Evolutionary conservation across 1,140 invertebrate species (phyloP), one percentile per base, ranked within the genome.

Genomic region (Drosophila littoralis): DNA sequence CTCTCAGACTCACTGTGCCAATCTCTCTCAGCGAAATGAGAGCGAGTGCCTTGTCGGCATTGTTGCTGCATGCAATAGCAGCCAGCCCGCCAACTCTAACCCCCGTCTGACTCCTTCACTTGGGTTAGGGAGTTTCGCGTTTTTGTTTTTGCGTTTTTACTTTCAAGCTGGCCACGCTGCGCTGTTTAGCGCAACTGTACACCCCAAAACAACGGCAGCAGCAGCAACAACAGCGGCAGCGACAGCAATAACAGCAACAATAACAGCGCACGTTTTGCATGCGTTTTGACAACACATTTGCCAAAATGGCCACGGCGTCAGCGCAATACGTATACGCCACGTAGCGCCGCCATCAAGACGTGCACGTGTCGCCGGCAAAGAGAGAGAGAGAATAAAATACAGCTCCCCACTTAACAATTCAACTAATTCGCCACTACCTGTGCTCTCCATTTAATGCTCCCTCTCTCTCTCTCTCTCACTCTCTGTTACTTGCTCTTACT

Each of bases 271-370:
- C 52, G 38, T 59, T 63, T 59, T 67, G 79, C 64, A 81, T 85
- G 81, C 77, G 81, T 84, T 84, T 84, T 77, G 77, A 81, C 77
- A 84, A 77, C 65, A 85, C 64, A 80, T 83, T 84, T 81, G 60
- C 43, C 79, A 88, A 85, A 82, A 85, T 85, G 82, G 83, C 79
- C 63, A 88, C 82, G 79, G 82, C 79, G 82, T 85, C 82, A 81
- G 82, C 82, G 83, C 82, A 86, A 88, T 86, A 86, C 71, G 82
- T 86, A 85, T 85, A 86, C 82, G 82, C 83, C 83, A 82, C 76
- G 83, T 86, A 61, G 69, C 42, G 36, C 72, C 76, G 75, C 61
- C 76, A 83, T 50, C 45, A 66, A 66, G 66, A 45, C 60, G 51
- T 73, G 75, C 83, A 86, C 79, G 82, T 86, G 83, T 67, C 59